Percentiles rank a stretch among this genome's conserved stretches.
Conservation (phyloP, 37 sponge, comb jelly and placozoan species). For the Ianthella basta region DNA sequence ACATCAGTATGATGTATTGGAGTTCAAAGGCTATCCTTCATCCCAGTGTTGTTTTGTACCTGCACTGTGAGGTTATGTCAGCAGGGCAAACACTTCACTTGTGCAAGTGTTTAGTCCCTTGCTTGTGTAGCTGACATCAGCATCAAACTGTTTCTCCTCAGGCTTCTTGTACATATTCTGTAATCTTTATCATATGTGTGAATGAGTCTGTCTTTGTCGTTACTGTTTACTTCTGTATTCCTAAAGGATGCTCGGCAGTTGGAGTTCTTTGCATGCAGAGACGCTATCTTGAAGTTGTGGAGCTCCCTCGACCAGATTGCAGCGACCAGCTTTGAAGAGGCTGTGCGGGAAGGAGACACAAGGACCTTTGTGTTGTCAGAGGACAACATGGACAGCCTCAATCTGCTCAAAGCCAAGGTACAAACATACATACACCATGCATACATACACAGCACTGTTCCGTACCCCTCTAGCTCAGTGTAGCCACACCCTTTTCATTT, state of each 20-base stretch:
- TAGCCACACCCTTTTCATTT: no score
- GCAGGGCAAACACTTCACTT: no score
- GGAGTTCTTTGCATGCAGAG: conserved; percentile 36
- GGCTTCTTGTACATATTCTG: background rate
- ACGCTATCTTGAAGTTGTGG: conserved; percentile 66
- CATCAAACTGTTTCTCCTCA: no score
- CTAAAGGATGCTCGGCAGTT: conserved; percentile 51
- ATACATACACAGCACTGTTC: no score
- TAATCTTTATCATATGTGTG: background rate
- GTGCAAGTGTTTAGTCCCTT: no score
- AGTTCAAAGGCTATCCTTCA: no score
- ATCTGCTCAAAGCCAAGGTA: conserved; percentile 54
- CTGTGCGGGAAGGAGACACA: conserved; percentile 27
- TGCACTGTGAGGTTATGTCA: no score
- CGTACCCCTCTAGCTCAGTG: no score
- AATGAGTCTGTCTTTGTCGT: background rate
- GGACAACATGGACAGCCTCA: conserved; percentile 70
- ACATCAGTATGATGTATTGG: no score
- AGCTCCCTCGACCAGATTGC: conserved; percentile 62
- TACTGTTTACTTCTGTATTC: background rate
- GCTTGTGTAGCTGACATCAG: no score
- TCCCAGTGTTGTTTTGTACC: no score
- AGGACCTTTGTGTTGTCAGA: conserved; percentile 65
- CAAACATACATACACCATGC: background rate
- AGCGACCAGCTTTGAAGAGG: conserved; percentile 37